Conservation (phyloP, 2,888 invertebrate genomes). For the Eurois occulta region DNA sequence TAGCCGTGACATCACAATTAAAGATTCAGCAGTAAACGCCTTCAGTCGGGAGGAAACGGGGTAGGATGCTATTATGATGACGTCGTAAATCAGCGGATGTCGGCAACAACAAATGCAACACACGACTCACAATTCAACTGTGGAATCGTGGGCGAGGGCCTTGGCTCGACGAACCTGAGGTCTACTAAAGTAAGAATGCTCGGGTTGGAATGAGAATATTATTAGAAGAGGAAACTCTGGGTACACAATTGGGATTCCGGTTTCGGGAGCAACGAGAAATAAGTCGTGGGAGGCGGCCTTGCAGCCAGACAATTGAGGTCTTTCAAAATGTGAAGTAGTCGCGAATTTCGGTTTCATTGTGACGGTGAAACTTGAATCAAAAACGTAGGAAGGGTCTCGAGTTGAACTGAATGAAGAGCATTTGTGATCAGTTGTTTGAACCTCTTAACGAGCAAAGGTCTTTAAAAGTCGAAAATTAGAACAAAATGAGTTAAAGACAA, state of each 20-base stretch:
- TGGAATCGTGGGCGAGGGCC: slow-evolving; percentile 74
- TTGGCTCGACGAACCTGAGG: slow-evolving; percentile 66
- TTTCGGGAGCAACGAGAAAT: background rate
- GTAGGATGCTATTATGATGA: slow-evolving; percentile 75
- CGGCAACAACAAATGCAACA: slow-evolving; percentile 85
- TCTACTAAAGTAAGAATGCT: slow-evolving; percentile 52
- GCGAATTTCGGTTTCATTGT: background rate
- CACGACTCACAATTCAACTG: slow-evolving; percentile 69
- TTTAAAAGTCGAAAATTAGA: background rate
- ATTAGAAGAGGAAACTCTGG: slow-evolving; percentile 3
- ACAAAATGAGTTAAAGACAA: background rate
- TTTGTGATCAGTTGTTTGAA: background rate
- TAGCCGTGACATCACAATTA: slow-evolving; percentile 59
- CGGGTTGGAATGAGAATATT: slow-evolving; percentile 11
- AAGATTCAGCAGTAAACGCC: slow-evolving; percentile 76
- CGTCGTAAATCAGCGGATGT: slow-evolving; percentile 86
- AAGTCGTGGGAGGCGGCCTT: background rate
- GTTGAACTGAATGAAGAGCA: background rate
- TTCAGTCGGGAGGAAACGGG: slow-evolving; percentile 79
- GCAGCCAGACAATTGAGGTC: background rate
- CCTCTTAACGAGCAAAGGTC: no score
- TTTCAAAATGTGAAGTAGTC: background rate
- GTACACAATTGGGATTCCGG: background rate
- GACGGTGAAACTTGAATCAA: background rate
- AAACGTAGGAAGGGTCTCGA: background rate